Conservation (phyloP, 2,797 vertebrate genomes). For the Intellagama lesueurii region DNA sequence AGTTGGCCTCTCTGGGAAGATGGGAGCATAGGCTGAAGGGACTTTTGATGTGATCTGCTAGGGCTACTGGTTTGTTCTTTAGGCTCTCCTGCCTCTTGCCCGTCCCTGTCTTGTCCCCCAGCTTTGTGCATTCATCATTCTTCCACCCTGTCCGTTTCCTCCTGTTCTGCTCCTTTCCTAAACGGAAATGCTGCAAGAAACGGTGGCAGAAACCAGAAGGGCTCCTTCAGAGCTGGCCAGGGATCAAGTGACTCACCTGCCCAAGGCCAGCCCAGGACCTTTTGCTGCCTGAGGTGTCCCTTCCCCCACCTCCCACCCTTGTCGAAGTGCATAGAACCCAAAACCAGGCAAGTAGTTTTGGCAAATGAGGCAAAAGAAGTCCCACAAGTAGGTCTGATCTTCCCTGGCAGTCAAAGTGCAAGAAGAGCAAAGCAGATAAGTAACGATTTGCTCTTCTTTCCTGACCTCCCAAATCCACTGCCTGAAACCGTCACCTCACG, state of each 20-base stretch:
- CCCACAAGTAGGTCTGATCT: not conserved
- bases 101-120: not conserved
- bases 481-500: not conserved
- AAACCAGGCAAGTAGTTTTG: not conserved
- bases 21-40: no score
- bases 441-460: not conserved
- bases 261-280: not conserved
- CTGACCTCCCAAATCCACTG: not conserved
- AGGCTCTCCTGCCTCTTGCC: no score
- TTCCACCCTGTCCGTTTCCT: not conserved
- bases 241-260: not conserved
- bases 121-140: not conserved
- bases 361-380: not conserved
- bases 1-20: not conserved
- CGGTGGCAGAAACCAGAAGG: no score
- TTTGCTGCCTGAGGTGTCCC: not conserved
- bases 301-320: no score
- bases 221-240: not conserved
- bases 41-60: no score
- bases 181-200: not conserved
- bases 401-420: not conserved
- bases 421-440: not conserved
- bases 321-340: not conserved
- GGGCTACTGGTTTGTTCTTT: no score
- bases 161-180: not conserved